Evolutionary conservation across 1,140 invertebrate genomes (phyloP).

Genomic region (Papilio polyxenes): DNA sequence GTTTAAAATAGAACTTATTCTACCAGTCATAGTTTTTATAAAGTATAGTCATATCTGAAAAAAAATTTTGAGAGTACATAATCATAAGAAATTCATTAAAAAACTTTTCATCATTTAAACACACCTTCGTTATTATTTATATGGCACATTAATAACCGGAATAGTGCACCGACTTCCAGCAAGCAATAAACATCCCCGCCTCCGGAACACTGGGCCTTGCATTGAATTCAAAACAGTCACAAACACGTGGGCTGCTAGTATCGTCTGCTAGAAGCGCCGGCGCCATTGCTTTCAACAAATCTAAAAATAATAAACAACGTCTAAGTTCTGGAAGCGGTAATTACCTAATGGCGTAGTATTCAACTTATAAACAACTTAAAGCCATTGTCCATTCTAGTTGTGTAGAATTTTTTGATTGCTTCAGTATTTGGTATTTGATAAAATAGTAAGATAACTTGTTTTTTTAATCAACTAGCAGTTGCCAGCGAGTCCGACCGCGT

Average conservation of each 20-base stretch:
- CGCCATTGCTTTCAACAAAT: conserved; percentile 33
- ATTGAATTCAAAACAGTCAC: conserved; percentile 50
- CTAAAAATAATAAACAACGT: conserved; percentile 22
- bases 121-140: background rate
- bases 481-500: too few species aligned
- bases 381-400: background rate
- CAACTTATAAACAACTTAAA: background rate
- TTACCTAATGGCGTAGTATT: background rate
- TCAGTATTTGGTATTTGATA: background rate
- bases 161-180: conserved; percentile 1
- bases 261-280: conserved; percentile 8
- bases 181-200: conserved; percentile 15
- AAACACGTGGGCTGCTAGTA: conserved; percentile 28
- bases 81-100: background rate
- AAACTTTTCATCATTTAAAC: too few species aligned
- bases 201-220: conserved; percentile 35
- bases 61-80: background rate
- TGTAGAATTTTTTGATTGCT: background rate
- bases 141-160: background rate
- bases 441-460: too few species aligned
- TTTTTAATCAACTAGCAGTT: too few species aligned
- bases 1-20: background rate
- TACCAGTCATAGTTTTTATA: too few species aligned
- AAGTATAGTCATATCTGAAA: too few species aligned
- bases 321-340: background rate